These are phyloP conservation scores for Aquatica leii DNA, from an alignment of 2,888 invertebrate genomes.

Conservation along the genomic window DNA sequence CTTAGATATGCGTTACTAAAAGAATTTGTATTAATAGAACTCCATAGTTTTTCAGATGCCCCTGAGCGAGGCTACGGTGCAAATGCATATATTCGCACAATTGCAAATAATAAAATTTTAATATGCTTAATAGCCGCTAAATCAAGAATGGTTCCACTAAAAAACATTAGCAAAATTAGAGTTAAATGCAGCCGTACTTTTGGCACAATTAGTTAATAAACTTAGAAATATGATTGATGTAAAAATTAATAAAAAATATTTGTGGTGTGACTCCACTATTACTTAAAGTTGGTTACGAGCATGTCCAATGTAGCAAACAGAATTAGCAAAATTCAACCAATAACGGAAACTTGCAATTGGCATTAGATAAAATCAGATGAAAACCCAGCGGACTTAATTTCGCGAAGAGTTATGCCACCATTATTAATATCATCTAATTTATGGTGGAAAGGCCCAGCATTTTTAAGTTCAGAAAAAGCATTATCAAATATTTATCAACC, in stretches of 20 bases:
- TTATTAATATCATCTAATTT: not conserved
- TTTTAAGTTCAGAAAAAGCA: not conserved
- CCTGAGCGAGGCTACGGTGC: no score
- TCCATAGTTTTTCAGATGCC: no score
- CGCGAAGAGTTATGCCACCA: no score
- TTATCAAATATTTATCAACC: not conserved
- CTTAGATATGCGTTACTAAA: no score
- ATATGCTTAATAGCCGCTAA: no score
- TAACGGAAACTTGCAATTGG: not conserved
- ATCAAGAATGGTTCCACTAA: no score
- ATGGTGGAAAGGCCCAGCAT: not conserved
- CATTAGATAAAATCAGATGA: not conserved
- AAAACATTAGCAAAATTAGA: no score
- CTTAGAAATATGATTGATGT: not conserved
- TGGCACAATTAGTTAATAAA: not conserved
- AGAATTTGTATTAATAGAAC: no score
- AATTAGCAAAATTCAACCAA: not conserved
- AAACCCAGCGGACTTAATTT: no score
- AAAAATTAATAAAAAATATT: not conserved
- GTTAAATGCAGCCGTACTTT: not conserved
- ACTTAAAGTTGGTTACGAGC: not conserved
- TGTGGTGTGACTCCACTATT: not conserved
- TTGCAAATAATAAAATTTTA: no score
- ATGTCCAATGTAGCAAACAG: not conserved
- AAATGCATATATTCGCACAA: no score